Evolutionary conservation across 64 coral and sea anemone species (phyloP).

Genomic region (Catalaphyllia jardinei): DNA sequence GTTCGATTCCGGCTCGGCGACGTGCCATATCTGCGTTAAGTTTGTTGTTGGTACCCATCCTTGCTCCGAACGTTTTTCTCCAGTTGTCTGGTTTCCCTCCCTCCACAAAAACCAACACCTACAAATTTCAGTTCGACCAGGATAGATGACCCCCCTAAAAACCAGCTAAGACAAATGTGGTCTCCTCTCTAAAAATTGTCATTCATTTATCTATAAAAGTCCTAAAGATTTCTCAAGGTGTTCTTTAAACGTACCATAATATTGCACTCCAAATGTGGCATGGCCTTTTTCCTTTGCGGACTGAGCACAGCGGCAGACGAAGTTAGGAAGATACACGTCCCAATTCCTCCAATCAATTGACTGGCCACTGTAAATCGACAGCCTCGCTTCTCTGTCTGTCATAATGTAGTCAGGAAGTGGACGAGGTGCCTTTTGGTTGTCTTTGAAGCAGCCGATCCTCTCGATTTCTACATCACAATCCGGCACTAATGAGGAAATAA

Average conservation of each 20-base stretch:
- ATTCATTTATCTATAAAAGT: too few species aligned
- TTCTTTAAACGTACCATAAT: slow-evolving; percentile 43
- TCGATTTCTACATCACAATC: slow-evolving; percentile 72
- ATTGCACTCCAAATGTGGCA: slow-evolving; percentile 79
- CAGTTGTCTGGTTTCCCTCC: too few species aligned
- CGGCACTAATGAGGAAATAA: slow-evolving; percentile 32
- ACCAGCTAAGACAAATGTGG: too few species aligned
- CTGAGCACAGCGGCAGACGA: slow-evolving; percentile 80
- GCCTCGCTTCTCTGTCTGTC: slow-evolving; percentile 55
- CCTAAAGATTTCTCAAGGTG: too few species aligned
- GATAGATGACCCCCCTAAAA: too few species aligned
- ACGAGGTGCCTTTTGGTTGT: slow-evolving; percentile 30
- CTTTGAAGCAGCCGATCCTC: slow-evolving; percentile 76
- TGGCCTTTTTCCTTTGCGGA: slow-evolving; percentile 48
- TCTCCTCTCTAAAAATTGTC: too few species aligned
- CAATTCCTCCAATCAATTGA: slow-evolving; percentile 80
- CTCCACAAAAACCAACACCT: too few species aligned
- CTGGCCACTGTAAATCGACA: slow-evolving; percentile 25
- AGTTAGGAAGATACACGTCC: slow-evolving; percentile 73
- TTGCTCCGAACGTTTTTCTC: too few species aligned
- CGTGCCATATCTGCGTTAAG: too few species aligned
- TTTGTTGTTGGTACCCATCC: too few species aligned
- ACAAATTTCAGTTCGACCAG: too few species aligned
- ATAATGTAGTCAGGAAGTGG: slow-evolving; percentile 70
- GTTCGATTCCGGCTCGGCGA: too few species aligned